Conservation (phyloP, 2,888 invertebrate species). For the Dascillus cervinus region DNA sequence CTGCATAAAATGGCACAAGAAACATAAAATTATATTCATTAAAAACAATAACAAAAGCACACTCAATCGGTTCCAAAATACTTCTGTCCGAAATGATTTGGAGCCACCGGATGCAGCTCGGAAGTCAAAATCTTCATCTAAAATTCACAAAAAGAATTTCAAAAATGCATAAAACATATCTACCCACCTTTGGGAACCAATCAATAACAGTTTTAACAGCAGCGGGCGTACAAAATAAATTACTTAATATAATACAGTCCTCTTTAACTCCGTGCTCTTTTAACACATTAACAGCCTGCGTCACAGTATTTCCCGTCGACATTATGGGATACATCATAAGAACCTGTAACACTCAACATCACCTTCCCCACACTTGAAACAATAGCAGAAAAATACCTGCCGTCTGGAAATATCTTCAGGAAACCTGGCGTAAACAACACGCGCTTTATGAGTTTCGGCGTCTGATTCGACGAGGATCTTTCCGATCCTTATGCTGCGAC, state of each 20-base stretch:
- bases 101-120: slow-evolving; percentile 89
- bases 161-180: slow-evolving; percentile 1
- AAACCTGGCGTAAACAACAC: slow-evolving; percentile 95
- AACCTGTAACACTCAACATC: slow-evolving; percentile 46
- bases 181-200: slow-evolving; percentile 64
- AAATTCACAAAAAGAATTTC: slow-evolving; percentile 17
- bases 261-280: slow-evolving; percentile 92
- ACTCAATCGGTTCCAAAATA: slow-evolving; percentile 97
- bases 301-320: slow-evolving; percentile 96
- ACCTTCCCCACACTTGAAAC: too few species aligned
- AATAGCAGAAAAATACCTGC: slow-evolving; percentile 48
- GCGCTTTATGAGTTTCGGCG: slow-evolving; percentile 91
- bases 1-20: too few species aligned
- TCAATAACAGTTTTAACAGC: slow-evolving; percentile 78
- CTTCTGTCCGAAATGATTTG: slow-evolving; percentile 96
- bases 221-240: slow-evolving; percentile 92
- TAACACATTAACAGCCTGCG: slow-evolving; percentile 85
- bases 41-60: too few species aligned
- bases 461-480: slow-evolving; percentile 97
- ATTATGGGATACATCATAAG: slow-evolving; percentile 98
- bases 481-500: slow-evolving; percentile 95
- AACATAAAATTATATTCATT: too few species aligned
- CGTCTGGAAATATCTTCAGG: slow-evolving; percentile 89
- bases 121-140: slow-evolving; percentile 93
- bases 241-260: slow-evolving; percentile 92